Base-by-base conservation (phyloP, 2,888 invertebrate species). In the Hypselothyrea guttata region DNA sequence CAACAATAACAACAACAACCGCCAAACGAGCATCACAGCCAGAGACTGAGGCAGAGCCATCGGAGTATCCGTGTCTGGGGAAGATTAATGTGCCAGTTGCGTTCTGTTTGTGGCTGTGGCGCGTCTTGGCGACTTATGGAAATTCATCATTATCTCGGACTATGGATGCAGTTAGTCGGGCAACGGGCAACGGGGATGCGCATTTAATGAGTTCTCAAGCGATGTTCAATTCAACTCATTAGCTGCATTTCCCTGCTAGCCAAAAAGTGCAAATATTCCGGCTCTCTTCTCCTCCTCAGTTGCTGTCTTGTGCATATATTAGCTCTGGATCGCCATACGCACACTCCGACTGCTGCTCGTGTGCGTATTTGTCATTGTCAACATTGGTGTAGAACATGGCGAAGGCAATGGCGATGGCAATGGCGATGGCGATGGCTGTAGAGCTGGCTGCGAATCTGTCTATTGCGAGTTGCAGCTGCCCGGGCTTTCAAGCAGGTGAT, bases 321-420 rank as follows among this genome's bases (percentile, higher is more conserved):
- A 75, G 64, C 60, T 22, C 11, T 16, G 15, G 9, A 34, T 12
- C 16, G n/a, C n/a, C 1, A 2, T 22, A 22, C 22, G 2, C 22
- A 22, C 5, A 38, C 12, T 13, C 31, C 28, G 38, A 8, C 16
- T 45, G 33, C 33, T 33, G 38, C 69, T 84, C 75, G 84, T 83
- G 86, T 86, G 89, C 84, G 86, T 89, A 88, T 88, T 88, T 88
- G 88, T 88, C 88, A 88, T 88, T 88, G 88, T 88, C 88, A 88
- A 88, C 89, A 88, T 87, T 71, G 81, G 86, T 88, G 87, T 87
- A 82, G 75, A 69, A 82, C 85, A 82, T 68, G 64, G 67, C 74
- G 40, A 62, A 44, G 64, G 58, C 60, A 28, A 40, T 34, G 48
- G 40, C 51, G 27, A 33, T 40, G 57, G 45, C 18, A 27, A 34